Evolutionary conservation across 2,797 vertebrate species (phyloP), one percentile per base, ranked within the genome.

Genomic region (Tolypeutes matacus): DNA sequence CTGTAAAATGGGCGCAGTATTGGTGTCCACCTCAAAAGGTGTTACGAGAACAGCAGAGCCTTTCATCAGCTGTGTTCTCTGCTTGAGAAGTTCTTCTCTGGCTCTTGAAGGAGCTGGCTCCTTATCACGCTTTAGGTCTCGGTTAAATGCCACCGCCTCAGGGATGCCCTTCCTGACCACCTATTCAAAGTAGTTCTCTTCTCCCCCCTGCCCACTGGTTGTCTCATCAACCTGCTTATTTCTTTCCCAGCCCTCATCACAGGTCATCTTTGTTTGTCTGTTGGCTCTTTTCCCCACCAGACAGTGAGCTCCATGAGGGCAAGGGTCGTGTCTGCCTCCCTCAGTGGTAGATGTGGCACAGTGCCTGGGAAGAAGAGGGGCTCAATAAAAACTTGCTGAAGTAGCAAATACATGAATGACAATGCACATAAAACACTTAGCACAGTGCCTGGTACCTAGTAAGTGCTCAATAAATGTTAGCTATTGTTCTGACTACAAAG

Each of bases 401-500:
- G 92, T 2, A 18, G 34, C 5, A 5, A 62, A 31, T 31, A 20
- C 25, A 29, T 2, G 2, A 20, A 34, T 3, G 34, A 53, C 0
- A 18, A 23, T 1, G 17, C 34, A 2, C 15, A 3, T 11, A n/a
- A 49, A 53, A 11, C 8, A 51, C 65, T 73, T 14, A 36, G 36
- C 58, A 1, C 13, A 0, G 56, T 0, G 6, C 34, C 20, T 17
- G 27, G 13, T 3, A 15, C 56, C 1, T 34, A 46, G 86, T 39
- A 34, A 2, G 2, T 3, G 2, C 36, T 53, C 11, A 2, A 11
- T 6, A 8, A 31, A 36, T 8, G 39, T 36, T 5, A 14, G 34
- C 70, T 1, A 7, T 23, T 12, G 21, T 31, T 25, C 75, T 42
- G 4, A 39, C 27, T 34, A 31, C 85, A 25, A 11, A 42, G 18